Evolutionary conservation across 2,888 invertebrate species (phyloP).

Genomic region (Ecliptopera silaceata): DNA sequence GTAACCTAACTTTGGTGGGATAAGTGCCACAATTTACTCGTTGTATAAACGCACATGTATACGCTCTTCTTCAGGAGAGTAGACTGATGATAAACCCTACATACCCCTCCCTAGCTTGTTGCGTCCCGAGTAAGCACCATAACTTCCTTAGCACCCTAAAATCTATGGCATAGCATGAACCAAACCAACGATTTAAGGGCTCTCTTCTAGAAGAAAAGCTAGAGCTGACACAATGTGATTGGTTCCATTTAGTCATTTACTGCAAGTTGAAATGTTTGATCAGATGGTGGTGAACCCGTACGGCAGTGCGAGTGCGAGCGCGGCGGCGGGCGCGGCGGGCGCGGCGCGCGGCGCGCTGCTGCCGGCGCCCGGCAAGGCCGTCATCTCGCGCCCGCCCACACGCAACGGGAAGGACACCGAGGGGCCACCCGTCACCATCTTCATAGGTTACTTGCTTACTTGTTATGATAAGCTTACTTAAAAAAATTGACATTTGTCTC

Average conservation of each 20-base stretch:
- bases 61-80: neutral
- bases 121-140: too few relatives aligned
- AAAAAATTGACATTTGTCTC: too few relatives aligned
- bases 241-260: too few relatives aligned
- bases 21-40: neutral
- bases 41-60: neutral
- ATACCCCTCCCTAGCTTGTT: too few relatives aligned
- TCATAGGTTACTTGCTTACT: constrained; percentile 81
- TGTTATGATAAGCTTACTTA: too few relatives aligned
- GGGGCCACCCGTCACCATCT: constrained; percentile 97
- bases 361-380: constrained; percentile 55
- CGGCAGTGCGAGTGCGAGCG: constrained; percentile 36
- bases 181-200: too few relatives aligned
- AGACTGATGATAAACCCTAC: too few relatives aligned
- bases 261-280: neutral
- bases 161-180: too few relatives aligned
- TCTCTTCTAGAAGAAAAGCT: too few relatives aligned
- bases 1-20: constrained; percentile 42
- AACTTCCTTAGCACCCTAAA: too few relatives aligned
- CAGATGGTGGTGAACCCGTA: constrained; percentile 78
- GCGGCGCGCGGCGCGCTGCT: constrained; percentile 49
- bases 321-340: constrained; percentile 43
- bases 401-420: constrained; percentile 72
- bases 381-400: constrained; percentile 63
- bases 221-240: too few relatives aligned